phyloP scores from a whole-genome alignment of 2,888 invertebrate genomes.

The Pomacea canaliculata region DNA sequence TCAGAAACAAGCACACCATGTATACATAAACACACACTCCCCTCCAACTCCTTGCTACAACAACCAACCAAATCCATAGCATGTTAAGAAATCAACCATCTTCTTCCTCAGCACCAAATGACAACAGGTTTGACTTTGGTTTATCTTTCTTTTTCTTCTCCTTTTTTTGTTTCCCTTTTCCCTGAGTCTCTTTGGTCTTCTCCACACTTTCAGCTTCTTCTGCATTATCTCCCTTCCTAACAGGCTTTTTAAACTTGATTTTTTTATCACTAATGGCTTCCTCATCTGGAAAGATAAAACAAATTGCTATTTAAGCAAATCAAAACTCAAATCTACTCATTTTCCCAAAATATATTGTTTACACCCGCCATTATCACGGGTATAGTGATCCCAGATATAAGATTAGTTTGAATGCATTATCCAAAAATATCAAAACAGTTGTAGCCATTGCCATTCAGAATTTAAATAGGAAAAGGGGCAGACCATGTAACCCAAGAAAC shows the following conservation, averaged over 20 bases:
- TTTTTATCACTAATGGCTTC: conserved; percentile 45
- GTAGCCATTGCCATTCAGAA: too few relatives aligned
- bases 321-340: too few relatives aligned
- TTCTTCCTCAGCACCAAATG: conserved; percentile 60
- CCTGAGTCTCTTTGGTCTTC: not conserved
- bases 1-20: too few relatives aligned
- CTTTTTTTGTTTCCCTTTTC: conserved; percentile 17
- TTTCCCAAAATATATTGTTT: too few relatives aligned
- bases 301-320: not conserved
- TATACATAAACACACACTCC: too few relatives aligned
- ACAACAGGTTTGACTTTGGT: conserved; percentile 52
- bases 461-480: too few relatives aligned
- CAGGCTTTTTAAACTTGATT: conserved; percentile 58
- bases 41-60: too few relatives aligned
- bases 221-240: conserved; percentile 39
- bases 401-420: too few relatives aligned
- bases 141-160: conserved; percentile 32
- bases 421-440: too few relatives aligned
- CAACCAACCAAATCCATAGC: not conserved
- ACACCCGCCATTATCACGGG: too few relatives aligned
- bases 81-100: conserved; percentile 7
- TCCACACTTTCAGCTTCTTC: conserved; percentile 32
- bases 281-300: conserved; percentile 25
- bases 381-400: too few relatives aligned
- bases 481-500: too few relatives aligned